Base-by-base conservation (phyloP, 1,140 invertebrate species). In the Trichonephila clavipes region DNA sequence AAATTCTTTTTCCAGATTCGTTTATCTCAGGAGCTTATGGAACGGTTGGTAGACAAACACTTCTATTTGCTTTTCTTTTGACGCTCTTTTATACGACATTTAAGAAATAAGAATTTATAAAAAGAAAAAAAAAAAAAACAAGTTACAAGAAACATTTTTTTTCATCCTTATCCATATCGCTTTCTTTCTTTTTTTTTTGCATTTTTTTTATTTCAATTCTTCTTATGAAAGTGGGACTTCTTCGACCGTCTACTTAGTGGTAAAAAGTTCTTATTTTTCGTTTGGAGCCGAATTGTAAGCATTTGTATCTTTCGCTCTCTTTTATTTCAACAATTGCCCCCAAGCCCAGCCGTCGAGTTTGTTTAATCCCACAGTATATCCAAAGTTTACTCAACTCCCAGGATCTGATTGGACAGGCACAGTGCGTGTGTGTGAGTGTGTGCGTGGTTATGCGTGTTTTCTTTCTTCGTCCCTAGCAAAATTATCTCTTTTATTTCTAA, bases 401-500 rank as follows among this genome's bases (percentile, higher is more conserved):
- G 72, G 61, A 90, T 94, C 93, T 94, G 93, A 94, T 94, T 94
- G 93, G 93, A 77, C 77, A 90, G 82, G 81, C 93, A 83, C 72
- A 58, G 62, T 44, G 86, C 72, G 82, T 88, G 72, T 88, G 93
- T 85, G 86, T 90, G 86, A 81, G 72, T 88, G 93, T 85, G 86
- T 90, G 86, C 87, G 81, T 88, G 85, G 92, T 88, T 94, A 90
- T 90, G 93, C 88, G 93, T 90, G 88, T 94, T 90, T 94, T 86
- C 88, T 94, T 94, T 90, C 82, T 86, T 94, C 88, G 24, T 66
- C 81, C 87, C 64, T 21, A 34, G 92, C 92, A 93, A 94, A 94
- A 94, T 94, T 94, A 94, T 94, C 93, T 94, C 93, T 94, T 94
- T 94, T 94, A 94, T 94, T 94, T 94, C 93, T 94, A 94, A 94